Base-by-base conservation (phyloP, 2,888 invertebrate genomes). In the Acleris cristana region DNA sequence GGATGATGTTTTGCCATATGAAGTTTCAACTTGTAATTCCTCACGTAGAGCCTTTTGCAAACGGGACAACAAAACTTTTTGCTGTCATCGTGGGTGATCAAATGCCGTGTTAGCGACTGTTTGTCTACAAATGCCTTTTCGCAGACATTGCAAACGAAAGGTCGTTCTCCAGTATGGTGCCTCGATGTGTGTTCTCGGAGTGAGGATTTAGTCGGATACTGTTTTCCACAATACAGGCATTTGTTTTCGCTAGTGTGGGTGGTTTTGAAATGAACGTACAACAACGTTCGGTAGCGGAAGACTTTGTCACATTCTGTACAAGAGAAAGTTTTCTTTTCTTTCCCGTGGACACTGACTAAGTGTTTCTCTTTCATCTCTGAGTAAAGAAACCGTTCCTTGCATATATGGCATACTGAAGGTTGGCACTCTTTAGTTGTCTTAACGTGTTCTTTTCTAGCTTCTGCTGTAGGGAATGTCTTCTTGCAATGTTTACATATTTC, bases 251-350 rank as follows among this genome's bases (percentile, higher is more conserved):
- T 60, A 2, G 70, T 69, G 49, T 71, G 71, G 2, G 51, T 40
- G 3, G 49, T 45, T 52, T 66, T 71, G 18, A 71, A 71, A 40
- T 71, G 71, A 19, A 49, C 40, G 40, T 69, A 65, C 12, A 65
- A 52, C 7, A 23, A 52, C 3, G 49, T 58, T 8, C 70, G 64
- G 21, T 63, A 60, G 10, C 51, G 56, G 21, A 68, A 72, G 2
- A 65, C 65, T 44, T 58, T 48, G 19, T 57, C 69, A 58, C 70
- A 72, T 52, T 69, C 65, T 21, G 58, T 49, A 57, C 72, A 72
- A 14, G 56, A 34, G 55, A 58, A 71, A n/a, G 48, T 19, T 48
- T 19, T 63, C 54, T 49, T 69, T 3, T 55, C 57, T 49, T 67
- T 63, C 12, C 60, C 60, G 51, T 72, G 72, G 5, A 64, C 56